A percentile compares a stretch with the other conserved stretches of the same genome.
These are phyloP conservation scores for Geopemphigus sp. DNA, from an alignment of 1,140 invertebrate species.

Conservation along the genomic window DNA sequence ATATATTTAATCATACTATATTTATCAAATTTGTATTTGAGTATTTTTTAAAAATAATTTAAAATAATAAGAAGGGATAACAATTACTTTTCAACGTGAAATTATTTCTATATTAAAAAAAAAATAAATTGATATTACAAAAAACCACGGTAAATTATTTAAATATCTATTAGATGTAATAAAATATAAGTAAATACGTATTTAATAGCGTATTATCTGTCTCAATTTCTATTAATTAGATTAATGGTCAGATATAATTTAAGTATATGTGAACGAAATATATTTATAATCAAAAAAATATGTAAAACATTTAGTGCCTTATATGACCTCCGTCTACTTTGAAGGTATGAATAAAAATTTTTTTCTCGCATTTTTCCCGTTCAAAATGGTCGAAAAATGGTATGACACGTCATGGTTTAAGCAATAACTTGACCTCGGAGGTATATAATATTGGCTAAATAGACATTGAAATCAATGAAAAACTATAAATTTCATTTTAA, in stretches of 20 bases:
- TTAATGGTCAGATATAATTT: neutral
- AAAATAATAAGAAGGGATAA: too few species aligned
- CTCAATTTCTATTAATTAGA: too few species aligned
- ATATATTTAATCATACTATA: too few species aligned
- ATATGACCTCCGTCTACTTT: conserved; percentile 15
- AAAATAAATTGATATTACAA: too few species aligned
- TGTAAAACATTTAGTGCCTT: neutral
- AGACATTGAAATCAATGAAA: conserved; percentile 37
- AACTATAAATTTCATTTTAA: conserved; percentile 28
- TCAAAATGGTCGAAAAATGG: conserved; percentile 20
- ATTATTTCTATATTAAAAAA: too few species aligned
- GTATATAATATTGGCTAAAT: neutral
- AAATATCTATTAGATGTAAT: neutral
- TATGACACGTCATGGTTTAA: conserved; percentile 11
- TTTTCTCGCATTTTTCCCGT: conserved; percentile 27
- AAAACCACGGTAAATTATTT: neutral
- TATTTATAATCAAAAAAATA: neutral
- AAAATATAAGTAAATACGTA: too few species aligned
- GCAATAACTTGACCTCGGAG: conserved; percentile 23
- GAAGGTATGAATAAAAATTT: conserved; percentile 10
- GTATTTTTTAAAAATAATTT: too few species aligned
- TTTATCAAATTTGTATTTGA: too few species aligned
- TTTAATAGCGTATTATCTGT: too few species aligned
- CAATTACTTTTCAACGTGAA: too few species aligned
- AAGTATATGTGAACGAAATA: neutral